Base-by-base conservation (phyloP, 2,888 invertebrate species). In the Trypoxylon attenuatum region DNA sequence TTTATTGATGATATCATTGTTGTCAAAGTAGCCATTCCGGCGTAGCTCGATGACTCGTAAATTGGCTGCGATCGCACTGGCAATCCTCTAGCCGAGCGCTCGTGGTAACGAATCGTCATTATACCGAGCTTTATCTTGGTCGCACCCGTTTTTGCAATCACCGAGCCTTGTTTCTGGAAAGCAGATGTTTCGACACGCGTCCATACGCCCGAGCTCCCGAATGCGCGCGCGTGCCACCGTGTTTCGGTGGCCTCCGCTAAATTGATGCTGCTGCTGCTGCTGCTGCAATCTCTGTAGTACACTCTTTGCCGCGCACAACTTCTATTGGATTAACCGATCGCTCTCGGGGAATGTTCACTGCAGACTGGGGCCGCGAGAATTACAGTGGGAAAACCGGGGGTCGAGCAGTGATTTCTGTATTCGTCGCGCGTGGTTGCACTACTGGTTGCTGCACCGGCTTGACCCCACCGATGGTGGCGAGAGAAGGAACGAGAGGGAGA, bases 111-210 rank as follows among this genome's bases (percentile, higher is more conserved):
- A 57, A 64, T 51, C 38, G 49, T 64, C 64, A 46, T 66, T 58
- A 46, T 41, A 42, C 19, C 19, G 59, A 55, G 58, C 55, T 62
- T 67, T 55, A 45, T 45, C 18, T n/a, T n/a, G n/a, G n/a, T 25
- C 49, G 22, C 16, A 22, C 39, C 8, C 60, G 56, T 57, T 60
- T 66, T 60, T 57, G 50, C 66, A 58, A 67, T 67, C 64, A 68
- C 49, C 42, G n/a, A 10, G 49, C 6, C 66, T 60, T 65, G 60
- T 68, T 27, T 58, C 25, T 19, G 8, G 38, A 13, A 47, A 55
- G 25, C 42, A 27, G 13, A 21, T 33, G 25, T 8, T 25, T 25
- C 5, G 5, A 33, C 10, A 33, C 10, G n/a, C n/a, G n/a, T n/a
- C n/a, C n/a, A n/a, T n/a, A n/a, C n/a, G n/a, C n/a, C n/a, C n/a